These are phyloP conservation scores for Dromaius novaehollandiae DNA, from an alignment of 2,113 vertebrate genomes.

Conservation along the genomic window DNA sequence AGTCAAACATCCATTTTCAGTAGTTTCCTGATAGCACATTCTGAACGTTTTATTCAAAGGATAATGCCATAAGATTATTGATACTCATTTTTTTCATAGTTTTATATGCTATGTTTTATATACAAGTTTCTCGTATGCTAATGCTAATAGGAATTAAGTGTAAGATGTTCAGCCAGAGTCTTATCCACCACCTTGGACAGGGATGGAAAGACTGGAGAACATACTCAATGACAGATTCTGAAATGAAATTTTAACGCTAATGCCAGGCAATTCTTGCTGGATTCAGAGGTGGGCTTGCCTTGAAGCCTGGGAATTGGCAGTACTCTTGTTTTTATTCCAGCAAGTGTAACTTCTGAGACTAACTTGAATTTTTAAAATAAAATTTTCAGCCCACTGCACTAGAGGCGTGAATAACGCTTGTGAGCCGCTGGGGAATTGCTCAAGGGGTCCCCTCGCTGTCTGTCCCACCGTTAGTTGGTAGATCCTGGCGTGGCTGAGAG, in stretches of 20 bases:
- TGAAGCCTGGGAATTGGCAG: not conserved
- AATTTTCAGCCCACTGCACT: not conserved
- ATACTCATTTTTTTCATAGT: fast-evolving
- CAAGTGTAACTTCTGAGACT: not conserved
- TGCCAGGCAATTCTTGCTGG: not conserved
- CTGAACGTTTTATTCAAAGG: not conserved
- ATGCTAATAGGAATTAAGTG: not conserved
- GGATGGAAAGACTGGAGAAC: not conserved
- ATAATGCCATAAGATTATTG: not conserved
- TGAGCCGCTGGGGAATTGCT: not conserved
- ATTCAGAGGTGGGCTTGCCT: not conserved
- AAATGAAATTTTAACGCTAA: not conserved
- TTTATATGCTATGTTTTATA: not conserved
- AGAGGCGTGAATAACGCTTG: not conserved
- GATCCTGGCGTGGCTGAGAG: not conserved
- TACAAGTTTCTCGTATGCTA: not conserved
- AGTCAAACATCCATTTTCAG: not conserved
- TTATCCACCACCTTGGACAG: not conserved
- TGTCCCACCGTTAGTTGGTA: not conserved
- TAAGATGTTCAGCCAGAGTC: not conserved
- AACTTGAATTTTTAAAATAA: not conserved
- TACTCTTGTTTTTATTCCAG: not conserved
- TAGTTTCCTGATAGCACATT: not conserved
- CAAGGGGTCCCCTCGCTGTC: not conserved
- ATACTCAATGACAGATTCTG: not conserved